A percentile compares a stretch with the other conserved stretches of the same genome.
These are phyloP conservation scores for Sinonovacula constricta DNA, from an alignment of 1,140 invertebrate genomes.

Conservation along the genomic window DNA sequence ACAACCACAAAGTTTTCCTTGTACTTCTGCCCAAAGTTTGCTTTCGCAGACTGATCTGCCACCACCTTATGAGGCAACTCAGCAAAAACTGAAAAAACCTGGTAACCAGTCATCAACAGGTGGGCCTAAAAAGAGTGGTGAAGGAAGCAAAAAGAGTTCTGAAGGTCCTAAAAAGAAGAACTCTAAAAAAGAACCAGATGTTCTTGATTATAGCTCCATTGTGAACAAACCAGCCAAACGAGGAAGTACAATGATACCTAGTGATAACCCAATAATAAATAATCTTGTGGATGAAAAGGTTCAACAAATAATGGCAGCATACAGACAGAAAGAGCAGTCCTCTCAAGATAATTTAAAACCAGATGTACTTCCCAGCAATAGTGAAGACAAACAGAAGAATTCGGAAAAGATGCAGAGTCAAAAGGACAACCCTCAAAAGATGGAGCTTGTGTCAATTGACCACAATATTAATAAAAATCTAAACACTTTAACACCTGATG, in stretches of 20 bases:
- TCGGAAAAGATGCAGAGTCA: not conserved
- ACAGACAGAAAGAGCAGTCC: conserved; percentile 20
- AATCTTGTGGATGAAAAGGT: conserved; percentile 42
- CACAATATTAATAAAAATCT: too few relatives aligned
- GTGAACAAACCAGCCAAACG: conserved; percentile 7
- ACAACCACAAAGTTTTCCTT: not conserved
- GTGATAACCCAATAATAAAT: conserved; percentile 30
- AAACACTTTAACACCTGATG: too few relatives aligned
- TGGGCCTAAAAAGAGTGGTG: not conserved
- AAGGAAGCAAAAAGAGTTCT: conserved; percentile 13
- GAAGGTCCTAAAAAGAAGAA: not conserved
- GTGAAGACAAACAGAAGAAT: not conserved
- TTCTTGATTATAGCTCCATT: not conserved
- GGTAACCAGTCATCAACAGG: not conserved
- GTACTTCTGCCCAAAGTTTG: not conserved
- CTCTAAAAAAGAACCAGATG: not conserved
- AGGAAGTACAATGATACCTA: conserved; percentile 23
- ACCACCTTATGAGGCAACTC: not conserved
- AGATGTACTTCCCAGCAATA: not conserved
- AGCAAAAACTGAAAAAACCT: not conserved
- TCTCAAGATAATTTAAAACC: not conserved
- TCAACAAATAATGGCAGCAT: conserved; percentile 43
- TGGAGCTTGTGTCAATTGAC: not conserved
- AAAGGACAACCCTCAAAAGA: not conserved
- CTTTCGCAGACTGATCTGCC: not conserved